Conservation (phyloP, 2,888 invertebrate genomes). For the Netelia inedita region DNA sequence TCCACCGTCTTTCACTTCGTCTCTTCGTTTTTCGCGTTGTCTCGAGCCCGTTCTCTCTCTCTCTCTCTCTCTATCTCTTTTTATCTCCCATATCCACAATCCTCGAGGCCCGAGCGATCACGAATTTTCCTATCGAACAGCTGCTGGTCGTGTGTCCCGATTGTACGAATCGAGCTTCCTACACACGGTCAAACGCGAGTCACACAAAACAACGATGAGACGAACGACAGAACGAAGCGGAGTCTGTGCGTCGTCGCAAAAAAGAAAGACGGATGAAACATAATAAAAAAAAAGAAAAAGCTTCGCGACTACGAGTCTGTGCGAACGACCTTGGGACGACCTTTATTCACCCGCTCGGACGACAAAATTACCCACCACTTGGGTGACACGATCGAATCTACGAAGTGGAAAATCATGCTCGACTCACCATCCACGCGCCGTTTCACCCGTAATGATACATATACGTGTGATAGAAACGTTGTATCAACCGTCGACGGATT, state of each 20-base stretch:
- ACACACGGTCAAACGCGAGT: not conserved
- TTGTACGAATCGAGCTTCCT: constrained; percentile 23
- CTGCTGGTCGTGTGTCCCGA: constrained; percentile 22
- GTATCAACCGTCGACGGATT: not conserved
- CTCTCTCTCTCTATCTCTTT: not conserved
- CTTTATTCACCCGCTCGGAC: constrained; percentile 43
- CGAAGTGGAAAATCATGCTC: constrained; percentile 44
- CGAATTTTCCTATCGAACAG: constrained; percentile 55
- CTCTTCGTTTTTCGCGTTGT: constrained; percentile 12
- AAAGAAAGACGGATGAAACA: not conserved
- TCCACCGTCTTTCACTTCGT: constrained; percentile 4
- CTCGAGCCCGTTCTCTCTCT: not conserved
- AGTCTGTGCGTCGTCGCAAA: constrained; percentile 4
- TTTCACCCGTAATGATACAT: constrained; percentile 13
- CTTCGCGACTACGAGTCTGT: constrained; percentile 10
- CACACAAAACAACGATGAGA: constrained; percentile 8
- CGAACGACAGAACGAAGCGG: constrained; percentile 24
- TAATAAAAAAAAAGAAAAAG: constrained; percentile 10
- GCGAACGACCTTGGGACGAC: constrained; percentile 54
- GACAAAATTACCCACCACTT: constrained; percentile 48
- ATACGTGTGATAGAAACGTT: not conserved
- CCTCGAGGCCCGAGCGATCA: constrained; percentile 20
- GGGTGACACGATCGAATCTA: constrained; percentile 21
- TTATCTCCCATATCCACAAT: not conserved
- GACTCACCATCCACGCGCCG: constrained; percentile 6